Base-by-base conservation (phyloP, 37 sponge, comb jelly and placozoan genomes). In the Axinella damicornis region DNA sequence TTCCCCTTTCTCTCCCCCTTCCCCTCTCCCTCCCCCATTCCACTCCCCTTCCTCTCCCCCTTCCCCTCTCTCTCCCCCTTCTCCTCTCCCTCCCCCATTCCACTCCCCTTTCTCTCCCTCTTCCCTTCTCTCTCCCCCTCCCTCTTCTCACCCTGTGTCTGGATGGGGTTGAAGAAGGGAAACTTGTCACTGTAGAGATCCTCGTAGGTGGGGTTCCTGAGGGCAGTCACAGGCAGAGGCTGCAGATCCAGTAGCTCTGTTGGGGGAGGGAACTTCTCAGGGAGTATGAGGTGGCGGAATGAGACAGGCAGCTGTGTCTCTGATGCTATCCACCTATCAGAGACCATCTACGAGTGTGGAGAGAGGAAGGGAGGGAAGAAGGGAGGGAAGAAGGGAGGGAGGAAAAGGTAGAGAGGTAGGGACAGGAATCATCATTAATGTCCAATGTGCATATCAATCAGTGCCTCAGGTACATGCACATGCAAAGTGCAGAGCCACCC, bases 201-300 rank as follows among this genome's bases (percentile, higher is more conserved):
- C 77, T 99, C 99, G 76, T 74, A 97, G 52, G 71, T 75, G 13
- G 86, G 79, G 55, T 96, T 93, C 66, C 94, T 66, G 25, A 99
- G 89, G 65, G 97, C 99, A 19, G 94, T 82, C 53, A 99, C 96
- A 27, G 99, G 99, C 28, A 99, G 89, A 25, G 99, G 96, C 81
- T 99, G 99, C 20, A 99, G 90, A 57, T 99, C 99, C 12, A 99
- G 87, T 69, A 99, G 84, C 78, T 96, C 97, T 18, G 99, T 99
- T 32, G 99, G 95, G 20, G 99, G 99, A 22, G 96, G 91, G 74
- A 93, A 94, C 88, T 99, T 99, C 83, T 96, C 99, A 14, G 99
- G 99, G 21, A 99, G 90, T 46, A 99, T 94, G 56, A 99, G 89
- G 71, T 99, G 99, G 30, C 97, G 88, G 84, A 99, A 99, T 22